These are phyloP conservation scores for Bungarus multicinctus DNA, from an alignment of 2,113 vertebrate species.

Conservation along the genomic window DNA sequence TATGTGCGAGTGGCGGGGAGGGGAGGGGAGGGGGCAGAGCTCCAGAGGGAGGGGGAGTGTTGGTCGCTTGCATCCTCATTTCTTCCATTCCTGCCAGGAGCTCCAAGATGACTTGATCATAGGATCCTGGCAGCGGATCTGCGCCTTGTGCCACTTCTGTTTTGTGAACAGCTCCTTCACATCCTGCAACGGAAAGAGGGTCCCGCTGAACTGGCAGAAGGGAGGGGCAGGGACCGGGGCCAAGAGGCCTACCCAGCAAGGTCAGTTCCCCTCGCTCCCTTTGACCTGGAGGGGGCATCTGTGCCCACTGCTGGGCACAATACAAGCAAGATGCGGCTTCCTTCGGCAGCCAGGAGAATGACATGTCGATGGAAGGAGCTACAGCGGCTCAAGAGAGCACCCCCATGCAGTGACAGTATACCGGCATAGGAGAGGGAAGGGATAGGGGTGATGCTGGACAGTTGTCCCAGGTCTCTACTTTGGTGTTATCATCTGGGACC, in stretches of 20 bases:
- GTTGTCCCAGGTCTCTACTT: background rate
- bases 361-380: background rate
- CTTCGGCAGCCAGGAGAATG: background rate
- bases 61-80: background rate
- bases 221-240: background rate
- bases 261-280: background rate
- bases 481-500: background rate
- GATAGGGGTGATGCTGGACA: background rate
- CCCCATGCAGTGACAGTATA: background rate
- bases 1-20: background rate
- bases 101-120: slow-evolving; percentile 21
- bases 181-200: background rate
- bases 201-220: fast-evolving
- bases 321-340: background rate
- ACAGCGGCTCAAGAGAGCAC: background rate
- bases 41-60: background rate
- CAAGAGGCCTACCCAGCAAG: background rate
- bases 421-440: too few species aligned
- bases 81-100: slow-evolving; percentile 44
- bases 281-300: background rate
- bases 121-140: slow-evolving; percentile 57
- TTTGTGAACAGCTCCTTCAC: fast-evolving
- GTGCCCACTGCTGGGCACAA: background rate
- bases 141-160: fast-evolving
- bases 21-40: background rate